These are phyloP conservation scores for Porites australiensis DNA, from an alignment of 64 coral and sea anemone genomes.

Conservation along the genomic window DNA sequence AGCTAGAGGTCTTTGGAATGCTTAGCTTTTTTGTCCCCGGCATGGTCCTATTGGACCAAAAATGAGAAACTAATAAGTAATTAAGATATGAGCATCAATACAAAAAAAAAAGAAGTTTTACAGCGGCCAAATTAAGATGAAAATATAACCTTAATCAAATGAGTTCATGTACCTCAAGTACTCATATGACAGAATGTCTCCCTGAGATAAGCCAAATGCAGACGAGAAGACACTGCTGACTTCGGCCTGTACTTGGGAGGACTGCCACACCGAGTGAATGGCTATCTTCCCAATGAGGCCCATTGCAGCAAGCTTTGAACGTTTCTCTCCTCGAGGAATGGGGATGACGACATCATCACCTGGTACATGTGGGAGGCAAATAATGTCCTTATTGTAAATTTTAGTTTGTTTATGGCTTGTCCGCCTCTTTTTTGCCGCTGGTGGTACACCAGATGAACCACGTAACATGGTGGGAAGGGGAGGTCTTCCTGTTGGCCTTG, in stretches of 20 bases:
- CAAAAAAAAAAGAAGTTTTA: no score
- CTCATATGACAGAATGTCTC: background rate
- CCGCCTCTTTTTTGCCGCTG: background rate
- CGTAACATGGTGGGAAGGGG: background rate
- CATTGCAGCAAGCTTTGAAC: background rate
- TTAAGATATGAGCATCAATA: background rate
- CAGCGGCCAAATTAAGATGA: background rate
- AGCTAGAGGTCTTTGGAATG: background rate
- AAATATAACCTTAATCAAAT: background rate
- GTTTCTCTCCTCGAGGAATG: background rate
- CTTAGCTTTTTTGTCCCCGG: conserved; percentile 22
- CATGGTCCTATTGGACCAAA: conserved; percentile 4
- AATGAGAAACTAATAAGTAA: background rate
- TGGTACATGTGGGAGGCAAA: background rate
- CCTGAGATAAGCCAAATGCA: background rate
- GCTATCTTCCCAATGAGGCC: background rate
- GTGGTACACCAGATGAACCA: background rate
- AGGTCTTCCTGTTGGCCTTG: background rate
- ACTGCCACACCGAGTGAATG: background rate
- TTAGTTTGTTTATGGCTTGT: background rate
- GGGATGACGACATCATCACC: background rate
- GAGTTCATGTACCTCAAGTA: background rate
- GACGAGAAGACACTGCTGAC: background rate
- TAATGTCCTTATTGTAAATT: background rate
- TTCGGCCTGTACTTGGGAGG: background rate